Evolutionary conservation across 2,888 invertebrate genomes (phyloP), one percentile per base, ranked within the genome.

Genomic region (Acheta domesticus): DNA sequence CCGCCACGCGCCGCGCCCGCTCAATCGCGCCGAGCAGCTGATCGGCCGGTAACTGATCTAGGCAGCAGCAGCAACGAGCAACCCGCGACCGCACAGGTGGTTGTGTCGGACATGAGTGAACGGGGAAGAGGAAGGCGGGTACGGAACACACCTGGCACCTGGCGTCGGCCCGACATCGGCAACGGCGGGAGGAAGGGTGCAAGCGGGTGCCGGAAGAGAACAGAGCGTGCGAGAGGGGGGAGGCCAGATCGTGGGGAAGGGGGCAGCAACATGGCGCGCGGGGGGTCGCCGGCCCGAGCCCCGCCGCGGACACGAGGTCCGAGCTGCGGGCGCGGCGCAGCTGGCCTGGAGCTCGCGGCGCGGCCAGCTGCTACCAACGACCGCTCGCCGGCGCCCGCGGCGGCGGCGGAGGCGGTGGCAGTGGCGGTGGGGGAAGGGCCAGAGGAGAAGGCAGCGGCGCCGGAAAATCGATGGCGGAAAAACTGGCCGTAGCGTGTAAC

Each of bases 381-480:
- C 16, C 62, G 62, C 16, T n/a, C n/a, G 62, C 62, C 62, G 62
- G n/a, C 4, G 62, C n/a, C 16, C 62, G 62, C n/a, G 62, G n/a
- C 62, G 62, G n/a, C 16, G 62, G 62, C 0, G 62, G 62, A 2
- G 62, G 23, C 23, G 36, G n/a, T n/a, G 62, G n/a, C 62, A 14
- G n/a, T 4, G 62, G 62, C 0, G 62, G 62, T 2, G 62, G 23
- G 36, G 36, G 36, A 36, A 36, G n/a, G 62, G 62, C 16, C 14
- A 62, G 16, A 62, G 62, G 62, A 12, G 62, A 62, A n/a, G 62
- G 62, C 62, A n/a, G 62, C 14, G 62, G 62, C 62, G n/a, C 36
- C 36, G n/a, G 62, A n/a, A 62, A 62, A 62, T 62, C 62, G 62
- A 62, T 62, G 62, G n/a, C 62, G 62, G 62, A 19, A 62, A n/a